Base-by-base conservation (phyloP, 2,113 vertebrate species). In the Theristicus caerulescens region DNA sequence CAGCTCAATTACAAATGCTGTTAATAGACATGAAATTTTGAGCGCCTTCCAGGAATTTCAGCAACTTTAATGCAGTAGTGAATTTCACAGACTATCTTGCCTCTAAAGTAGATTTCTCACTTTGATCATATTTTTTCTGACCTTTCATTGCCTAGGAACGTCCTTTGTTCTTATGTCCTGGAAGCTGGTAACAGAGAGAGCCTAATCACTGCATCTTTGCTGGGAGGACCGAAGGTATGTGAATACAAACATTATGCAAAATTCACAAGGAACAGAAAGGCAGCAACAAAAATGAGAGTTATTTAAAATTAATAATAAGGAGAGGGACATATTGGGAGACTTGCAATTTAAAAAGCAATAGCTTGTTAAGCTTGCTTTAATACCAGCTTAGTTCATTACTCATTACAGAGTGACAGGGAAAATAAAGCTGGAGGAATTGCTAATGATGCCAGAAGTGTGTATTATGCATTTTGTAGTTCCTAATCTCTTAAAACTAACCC, bases 361-460 rank as follows among this genome's bases (percentile, higher is more conserved):
- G 88, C 86, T 97, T 91, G 61, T 95, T 95, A 94, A 94, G 82
- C 82, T 86, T 74, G 89, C 55, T 87, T 93, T 97, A 97, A 88
- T 93, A 85, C 55, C 87, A 82, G 66, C 72, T 91, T 93, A 94
- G 77, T 64, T 95, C 89, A 91, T 95, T 97, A 86, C 49, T 97
- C 80, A 89, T 93, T 95, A 95, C 36, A 72, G 80, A 92, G 85
- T 96, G 94, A 95, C 71, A 97, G 86, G 46, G 62, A 96, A 97
- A 97, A 97, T 91, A 97, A 97, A 97, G 90, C 87, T 94, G 83
- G 85, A 84, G 57, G 54, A 93, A 96, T 72, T 89, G 61, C 49
- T 96, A 97, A 96, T 93, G 87, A 97, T 91, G 85, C 89, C 94
- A 96, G 83, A 94, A 97, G 82, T 88, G 80, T 87, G 70, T 88